A percentile compares a stretch with the other conserved stretches of the same genome.
Conservation (phyloP, 2,113 vertebrate species). For the Anoplopoma fimbria region DNA sequence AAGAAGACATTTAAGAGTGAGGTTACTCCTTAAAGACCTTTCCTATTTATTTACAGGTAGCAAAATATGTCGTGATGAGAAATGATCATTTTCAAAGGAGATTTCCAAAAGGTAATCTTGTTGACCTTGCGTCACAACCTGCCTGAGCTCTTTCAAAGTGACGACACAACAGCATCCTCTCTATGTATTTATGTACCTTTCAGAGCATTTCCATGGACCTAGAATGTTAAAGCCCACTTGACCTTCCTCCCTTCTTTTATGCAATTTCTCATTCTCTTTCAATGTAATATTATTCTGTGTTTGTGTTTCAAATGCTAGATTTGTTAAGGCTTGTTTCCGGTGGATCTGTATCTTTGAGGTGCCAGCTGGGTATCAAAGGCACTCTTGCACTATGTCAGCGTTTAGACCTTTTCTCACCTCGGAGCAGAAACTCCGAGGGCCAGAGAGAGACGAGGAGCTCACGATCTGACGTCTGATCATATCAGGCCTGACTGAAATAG, state of each 20-base stretch:
- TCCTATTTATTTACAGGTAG: background rate
- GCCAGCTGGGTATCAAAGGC: constrained; percentile 61
- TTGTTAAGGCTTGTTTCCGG: constrained; percentile 29
- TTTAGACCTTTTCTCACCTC: constrained; percentile 80
- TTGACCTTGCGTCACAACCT: constrained; percentile 17
- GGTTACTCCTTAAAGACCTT: background rate
- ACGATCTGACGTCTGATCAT: constrained; percentile 77
- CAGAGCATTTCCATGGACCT: constrained; percentile 11
- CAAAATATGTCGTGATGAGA: background rate
- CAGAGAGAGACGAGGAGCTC: constrained; percentile 60
- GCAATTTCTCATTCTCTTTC: background rate
- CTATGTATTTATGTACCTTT: constrained; percentile 1
- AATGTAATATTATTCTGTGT: constrained; percentile 22
- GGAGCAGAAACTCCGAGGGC: constrained; percentile 62
- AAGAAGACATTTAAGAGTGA: too few relatives aligned
- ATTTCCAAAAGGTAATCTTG: background rate
- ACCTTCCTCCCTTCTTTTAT: constrained; percentile 26
- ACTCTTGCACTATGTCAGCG: constrained; percentile 65
- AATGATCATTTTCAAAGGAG: background rate
- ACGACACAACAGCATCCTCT: background rate
- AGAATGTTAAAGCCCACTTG: constrained; percentile 17
- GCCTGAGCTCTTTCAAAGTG: background rate
- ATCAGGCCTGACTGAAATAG: constrained; percentile 81
- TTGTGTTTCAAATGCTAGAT: constrained; percentile 16
- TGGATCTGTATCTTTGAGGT: constrained; percentile 54